Conservation (phyloP, 2,797 vertebrate species). For the Ficedula albicollis region DNA sequence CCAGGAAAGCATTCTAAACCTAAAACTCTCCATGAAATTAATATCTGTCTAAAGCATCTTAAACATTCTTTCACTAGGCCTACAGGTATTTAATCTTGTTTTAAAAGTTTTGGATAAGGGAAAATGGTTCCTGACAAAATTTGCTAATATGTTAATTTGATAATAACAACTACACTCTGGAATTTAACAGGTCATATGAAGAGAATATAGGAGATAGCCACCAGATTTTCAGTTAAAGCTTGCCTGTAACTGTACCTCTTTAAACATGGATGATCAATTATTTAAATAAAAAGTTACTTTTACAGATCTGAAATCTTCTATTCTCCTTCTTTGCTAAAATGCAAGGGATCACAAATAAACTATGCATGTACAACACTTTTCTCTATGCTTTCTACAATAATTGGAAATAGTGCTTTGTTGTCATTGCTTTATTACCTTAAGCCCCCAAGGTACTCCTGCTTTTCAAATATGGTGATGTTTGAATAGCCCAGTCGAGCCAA, state of each 20-base stretch:
- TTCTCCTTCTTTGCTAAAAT: background rate
- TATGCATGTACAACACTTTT: background rate
- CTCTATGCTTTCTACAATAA: background rate
- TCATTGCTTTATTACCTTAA: constrained; percentile 82
- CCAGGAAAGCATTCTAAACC: background rate
- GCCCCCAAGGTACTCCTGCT: constrained; percentile 87
- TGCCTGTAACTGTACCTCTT: background rate
- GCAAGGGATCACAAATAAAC: background rate
- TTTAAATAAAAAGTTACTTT: background rate
- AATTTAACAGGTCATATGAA: background rate
- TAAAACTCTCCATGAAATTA: background rate
- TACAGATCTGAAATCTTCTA: background rate
- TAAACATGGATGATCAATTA: background rate
- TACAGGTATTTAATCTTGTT: background rate
- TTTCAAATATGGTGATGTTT: constrained; percentile 92
- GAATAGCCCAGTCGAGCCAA: constrained; percentile 91
- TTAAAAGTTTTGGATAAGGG: background rate
- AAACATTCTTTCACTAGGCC: background rate
- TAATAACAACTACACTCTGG: background rate
- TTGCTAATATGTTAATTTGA: background rate
- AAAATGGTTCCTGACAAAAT: background rate
- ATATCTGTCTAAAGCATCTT: background rate
- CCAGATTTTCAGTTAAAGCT: background rate
- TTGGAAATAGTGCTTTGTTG: background rate
- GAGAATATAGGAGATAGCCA: background rate